Percentiles rank a stretch among this genome's conserved stretches.
These are phyloP conservation scores for Agrotis puta DNA, from an alignment of 2,888 invertebrate species.

Conservation along the genomic window DNA sequence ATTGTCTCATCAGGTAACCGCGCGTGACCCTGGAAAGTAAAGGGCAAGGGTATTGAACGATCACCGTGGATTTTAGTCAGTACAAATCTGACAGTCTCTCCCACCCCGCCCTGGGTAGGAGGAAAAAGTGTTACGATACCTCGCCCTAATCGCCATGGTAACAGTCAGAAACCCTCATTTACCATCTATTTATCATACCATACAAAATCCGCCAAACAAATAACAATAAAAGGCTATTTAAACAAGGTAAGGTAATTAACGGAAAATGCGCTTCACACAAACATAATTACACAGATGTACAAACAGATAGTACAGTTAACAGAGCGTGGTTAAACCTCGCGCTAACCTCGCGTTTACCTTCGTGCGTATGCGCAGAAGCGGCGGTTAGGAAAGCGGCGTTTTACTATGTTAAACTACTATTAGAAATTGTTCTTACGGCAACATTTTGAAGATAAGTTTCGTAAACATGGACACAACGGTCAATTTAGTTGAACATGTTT, in stretches of 20 bases:
- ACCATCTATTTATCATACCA: constrained; percentile 26
- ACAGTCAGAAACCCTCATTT: constrained; percentile 28
- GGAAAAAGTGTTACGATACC: too few species aligned
- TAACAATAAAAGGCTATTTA: constrained; percentile 39
- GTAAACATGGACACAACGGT: neutral
- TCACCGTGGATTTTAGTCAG: too few species aligned
- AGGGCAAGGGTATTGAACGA: too few species aligned
- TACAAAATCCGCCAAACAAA: constrained; percentile 4
- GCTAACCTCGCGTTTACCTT: constrained; percentile 53
- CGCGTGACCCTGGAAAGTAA: too few species aligned
- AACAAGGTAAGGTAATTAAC: constrained; percentile 56
- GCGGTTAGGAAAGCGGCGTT: constrained; percentile 18
- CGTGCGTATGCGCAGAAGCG: constrained; percentile 34
- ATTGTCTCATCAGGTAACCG: too few species aligned
- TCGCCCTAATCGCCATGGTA: too few species aligned
- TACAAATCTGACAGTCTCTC: too few species aligned
- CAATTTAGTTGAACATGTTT: neutral
- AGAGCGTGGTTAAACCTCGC: constrained; percentile 57
- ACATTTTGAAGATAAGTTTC: neutral
- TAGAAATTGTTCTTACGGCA: neutral
- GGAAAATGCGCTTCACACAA: constrained; percentile 39
- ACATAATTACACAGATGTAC: constrained; percentile 58
- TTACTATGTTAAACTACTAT: neutral
- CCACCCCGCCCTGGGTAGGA: too few species aligned
- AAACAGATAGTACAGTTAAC: constrained; percentile 52